Percentiles rank a stretch among this genome's conserved stretches.
Conservation (phyloP, 2,113 vertebrate species). For the Thalassoma bifasciatum region DNA sequence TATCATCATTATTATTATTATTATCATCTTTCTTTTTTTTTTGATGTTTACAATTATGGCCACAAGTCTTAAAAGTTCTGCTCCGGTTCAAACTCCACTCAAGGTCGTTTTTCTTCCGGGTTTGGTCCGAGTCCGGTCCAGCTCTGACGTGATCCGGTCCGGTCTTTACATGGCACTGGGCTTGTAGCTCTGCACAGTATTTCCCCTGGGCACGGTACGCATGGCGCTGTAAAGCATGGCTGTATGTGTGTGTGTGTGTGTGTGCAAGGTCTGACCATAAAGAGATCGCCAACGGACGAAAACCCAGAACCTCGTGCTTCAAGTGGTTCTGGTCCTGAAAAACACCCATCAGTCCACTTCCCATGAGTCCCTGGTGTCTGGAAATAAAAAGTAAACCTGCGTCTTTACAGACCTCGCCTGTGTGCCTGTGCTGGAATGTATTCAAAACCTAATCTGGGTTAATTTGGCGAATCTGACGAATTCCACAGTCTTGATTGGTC, state of each 20-base stretch:
- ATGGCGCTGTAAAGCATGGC: slow-evolving; percentile 65
- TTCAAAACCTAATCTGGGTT: slow-evolving; percentile 59
- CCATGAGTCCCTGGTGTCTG: not conserved
- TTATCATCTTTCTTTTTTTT: slow-evolving; percentile 32
- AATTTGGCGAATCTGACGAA: slow-evolving; percentile 48
- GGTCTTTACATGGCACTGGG: slow-evolving; percentile 75
- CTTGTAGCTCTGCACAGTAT: slow-evolving; percentile 77
- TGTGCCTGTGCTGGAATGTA: slow-evolving; percentile 76
- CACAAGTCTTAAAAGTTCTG: slow-evolving; percentile 71
- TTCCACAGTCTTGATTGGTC: slow-evolving; percentile 78
- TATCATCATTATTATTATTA: slow-evolving; percentile 56
- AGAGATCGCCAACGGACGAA: too few species aligned
- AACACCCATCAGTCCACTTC: slow-evolving; percentile 17
- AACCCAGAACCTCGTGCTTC: slow-evolving; percentile 21
- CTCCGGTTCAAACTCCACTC: slow-evolving; percentile 37
- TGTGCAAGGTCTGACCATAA: slow-evolving; percentile 43
- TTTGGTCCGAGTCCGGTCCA: slow-evolving; percentile 74
- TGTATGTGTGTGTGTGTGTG: slow-evolving; percentile 45
- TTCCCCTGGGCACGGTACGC: slow-evolving; percentile 60
- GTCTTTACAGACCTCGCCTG: slow-evolving; percentile 63
- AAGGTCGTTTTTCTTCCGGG: slow-evolving; percentile 49
- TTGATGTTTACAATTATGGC: slow-evolving; percentile 75
- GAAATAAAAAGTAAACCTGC: slow-evolving; percentile 31
- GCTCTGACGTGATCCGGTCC: slow-evolving; percentile 61
- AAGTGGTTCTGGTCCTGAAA: slow-evolving; percentile 49